phyloP scores from a whole-genome alignment of 2,797 vertebrate genomes.

The Sternarchorhynchus goeldii region DNA sequence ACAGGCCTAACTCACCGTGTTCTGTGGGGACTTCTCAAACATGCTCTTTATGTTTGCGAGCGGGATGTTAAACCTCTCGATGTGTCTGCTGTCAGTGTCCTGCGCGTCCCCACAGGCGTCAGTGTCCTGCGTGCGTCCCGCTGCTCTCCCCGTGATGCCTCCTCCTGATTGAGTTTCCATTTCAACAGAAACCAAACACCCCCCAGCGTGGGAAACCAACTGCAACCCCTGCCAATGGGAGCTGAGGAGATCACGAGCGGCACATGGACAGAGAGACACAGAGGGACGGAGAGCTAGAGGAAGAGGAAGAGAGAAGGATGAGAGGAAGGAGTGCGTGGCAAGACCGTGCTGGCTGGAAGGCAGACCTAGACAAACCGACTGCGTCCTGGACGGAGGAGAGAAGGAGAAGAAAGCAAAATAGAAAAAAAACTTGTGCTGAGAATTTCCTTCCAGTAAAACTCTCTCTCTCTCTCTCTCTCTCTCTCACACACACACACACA shows the following conservation, averaged over 20 bases:
- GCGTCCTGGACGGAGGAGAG: conserved; percentile 50
- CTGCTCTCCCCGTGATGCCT: conserved; percentile 70
- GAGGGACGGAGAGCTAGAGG: conserved; percentile 21
- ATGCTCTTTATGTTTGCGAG: conserved; percentile 77
- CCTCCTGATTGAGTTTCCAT: conserved; percentile 85
- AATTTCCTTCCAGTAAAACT: conserved; percentile 52
- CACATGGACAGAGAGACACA: conserved; percentile 50
- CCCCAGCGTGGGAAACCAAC: conserved; percentile 56
- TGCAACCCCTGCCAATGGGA: conserved; percentile 47
- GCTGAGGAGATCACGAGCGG: conserved; percentile 35
- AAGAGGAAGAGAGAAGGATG: conserved; percentile 38
- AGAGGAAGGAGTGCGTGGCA: conserved; percentile 49
- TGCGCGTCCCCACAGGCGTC: conserved; percentile 69
- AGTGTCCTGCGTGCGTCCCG: conserved; percentile 63
- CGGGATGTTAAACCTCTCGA: conserved; percentile 78
- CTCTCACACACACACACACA: conserved; percentile 44
- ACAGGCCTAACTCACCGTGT: conserved; percentile 63
- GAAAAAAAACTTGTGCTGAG: conserved; percentile 6
- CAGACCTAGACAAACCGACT: conserved; percentile 26
- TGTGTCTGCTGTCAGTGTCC: conserved; percentile 64
- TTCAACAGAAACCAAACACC: conserved; percentile 73
- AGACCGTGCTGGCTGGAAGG: conserved; percentile 45
- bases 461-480: conserved; percentile 55
- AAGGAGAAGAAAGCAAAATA: conserved; percentile 56
- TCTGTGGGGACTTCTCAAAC: conserved; percentile 73